phyloP scores from a whole-genome alignment of 1,140 invertebrate genomes.

The Atta colombica region DNA sequence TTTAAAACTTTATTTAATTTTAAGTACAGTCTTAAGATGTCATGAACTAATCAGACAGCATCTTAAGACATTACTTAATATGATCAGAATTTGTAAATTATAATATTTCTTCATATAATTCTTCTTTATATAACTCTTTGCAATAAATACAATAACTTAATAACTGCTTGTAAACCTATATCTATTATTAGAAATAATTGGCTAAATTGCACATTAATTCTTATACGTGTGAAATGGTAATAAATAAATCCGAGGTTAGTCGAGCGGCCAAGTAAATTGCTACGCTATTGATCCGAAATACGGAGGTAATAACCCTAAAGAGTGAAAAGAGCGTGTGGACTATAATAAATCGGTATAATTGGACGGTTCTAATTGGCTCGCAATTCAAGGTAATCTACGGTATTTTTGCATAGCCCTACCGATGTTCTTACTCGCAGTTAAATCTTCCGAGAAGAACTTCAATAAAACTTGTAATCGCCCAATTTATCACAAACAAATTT shows the following conservation, averaged over 20 bases:
- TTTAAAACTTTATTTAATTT: no score
- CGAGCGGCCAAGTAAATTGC: conserved; percentile 49
- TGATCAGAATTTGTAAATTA: not conserved
- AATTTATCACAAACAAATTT: conserved; percentile 10
- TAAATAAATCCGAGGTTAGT: conserved; percentile 59
- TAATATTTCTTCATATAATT: not conserved
- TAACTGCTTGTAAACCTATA: not conserved
- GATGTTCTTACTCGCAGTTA: conserved; percentile 19
- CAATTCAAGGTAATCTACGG: conserved; percentile 50
- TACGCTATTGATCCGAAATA: conserved; percentile 30
- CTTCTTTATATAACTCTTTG: no score
- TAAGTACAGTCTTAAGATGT: no score
- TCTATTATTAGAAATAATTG: conserved; percentile 45
- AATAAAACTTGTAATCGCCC: not conserved
- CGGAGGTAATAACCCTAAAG: conserved; percentile 59
- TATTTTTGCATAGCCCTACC: conserved; percentile 49
- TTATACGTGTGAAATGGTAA: conserved; percentile 48
- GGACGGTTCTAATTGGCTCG: conserved; percentile 61
- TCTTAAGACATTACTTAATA: no score
- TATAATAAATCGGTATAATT: conserved; percentile 65
- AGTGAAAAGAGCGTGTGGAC: conserved; percentile 50
- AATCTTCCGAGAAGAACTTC: conserved; percentile 4
- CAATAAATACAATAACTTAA: not conserved
- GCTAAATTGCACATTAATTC: conserved; percentile 46
- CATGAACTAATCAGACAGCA: no score